Evolutionary conservation across 2,113 vertebrate genomes (phyloP), one percentile per base, ranked within the genome.

Genomic region (Semicossyphus pulcher): DNA sequence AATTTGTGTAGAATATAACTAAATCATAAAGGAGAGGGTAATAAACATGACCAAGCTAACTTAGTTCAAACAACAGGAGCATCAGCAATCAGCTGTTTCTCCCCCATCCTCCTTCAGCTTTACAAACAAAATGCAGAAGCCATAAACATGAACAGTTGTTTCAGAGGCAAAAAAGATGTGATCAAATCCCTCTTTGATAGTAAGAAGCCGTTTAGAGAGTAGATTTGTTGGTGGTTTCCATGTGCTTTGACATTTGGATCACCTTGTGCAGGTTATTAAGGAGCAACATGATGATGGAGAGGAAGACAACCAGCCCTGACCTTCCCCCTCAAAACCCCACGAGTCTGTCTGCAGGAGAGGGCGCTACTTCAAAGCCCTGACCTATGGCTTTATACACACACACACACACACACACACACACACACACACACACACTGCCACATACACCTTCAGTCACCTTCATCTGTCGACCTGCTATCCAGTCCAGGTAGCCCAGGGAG

Each of bases 331-430:
- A 16, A 51, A 73, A 11, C 15, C 47, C 45, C 36, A 59, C 0
- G 11, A 23, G 51, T 52, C 39, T 5, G 1, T 36, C 54, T 53
- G 26, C 56, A 36, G 42, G 3, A 52, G 9, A 58, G 14, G n/a
- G 25, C 10, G 21, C 53, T 26, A 14, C 73, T 69, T 88, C 73
- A 81, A 84, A 90, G 57, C 1, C 0, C 39, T 58, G 70, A 76
- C 75, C 70, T 39, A 25, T 72, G 44, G 64, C 61, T 51, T 21
- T 51, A 39, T 4, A 42, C 47, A 62, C 54, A 72, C 49, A 58
- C 1, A 67, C 26, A 11, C 62, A 42, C 36, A 14, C 47, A 75
- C 42, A 53, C 44, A 65, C 53, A 42, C 47, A 62, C 54, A 72
- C 49, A 58, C 1, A 67, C 26, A 11, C 62, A 42, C 36, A 14